phyloP scores from a whole-genome alignment of 2,797 vertebrate species.

The Neostethus bicornis region DNA sequence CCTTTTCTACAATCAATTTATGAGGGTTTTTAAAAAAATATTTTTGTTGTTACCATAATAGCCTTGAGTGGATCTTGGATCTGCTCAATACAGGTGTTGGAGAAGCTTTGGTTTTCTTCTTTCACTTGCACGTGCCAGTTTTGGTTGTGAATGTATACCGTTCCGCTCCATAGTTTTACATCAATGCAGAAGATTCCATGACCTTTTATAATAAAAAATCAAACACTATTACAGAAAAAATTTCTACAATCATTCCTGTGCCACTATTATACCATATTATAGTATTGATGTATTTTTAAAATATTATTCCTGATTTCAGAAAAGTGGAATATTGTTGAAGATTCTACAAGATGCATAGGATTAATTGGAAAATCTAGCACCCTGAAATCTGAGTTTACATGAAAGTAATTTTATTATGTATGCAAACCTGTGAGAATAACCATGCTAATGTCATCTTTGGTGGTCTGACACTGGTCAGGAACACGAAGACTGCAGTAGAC shows the following conservation, averaged over 20 bases:
- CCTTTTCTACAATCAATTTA: too few species aligned
- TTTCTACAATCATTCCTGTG: too few species aligned
- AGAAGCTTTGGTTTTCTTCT: constrained; percentile 70
- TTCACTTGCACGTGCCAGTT: constrained; percentile 75
- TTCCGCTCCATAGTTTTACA: constrained; percentile 76
- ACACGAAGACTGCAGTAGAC: constrained; percentile 77
- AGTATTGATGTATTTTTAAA: too few species aligned
- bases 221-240: not conserved
- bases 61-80: constrained; percentile 75
- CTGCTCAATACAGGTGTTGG: constrained; percentile 75
- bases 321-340: not conserved
- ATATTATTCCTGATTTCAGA: too few species aligned
- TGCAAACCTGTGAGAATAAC: constrained; percentile 77
- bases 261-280: not conserved
- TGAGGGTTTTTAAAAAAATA: too few species aligned
- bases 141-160: constrained; percentile 54
- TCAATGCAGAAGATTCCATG: constrained; percentile 81
- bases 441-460: constrained; percentile 78
- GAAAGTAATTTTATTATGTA: not conserved
- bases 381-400: not conserved
- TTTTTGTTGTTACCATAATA: constrained; percentile 66
- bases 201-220: constrained; percentile 50
- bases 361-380: not conserved
- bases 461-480: constrained; percentile 63
- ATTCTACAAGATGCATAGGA: not conserved